phyloP scores from a whole-genome alignment of 2,113 vertebrate species.

The Hyperopisus bebe region DNA sequence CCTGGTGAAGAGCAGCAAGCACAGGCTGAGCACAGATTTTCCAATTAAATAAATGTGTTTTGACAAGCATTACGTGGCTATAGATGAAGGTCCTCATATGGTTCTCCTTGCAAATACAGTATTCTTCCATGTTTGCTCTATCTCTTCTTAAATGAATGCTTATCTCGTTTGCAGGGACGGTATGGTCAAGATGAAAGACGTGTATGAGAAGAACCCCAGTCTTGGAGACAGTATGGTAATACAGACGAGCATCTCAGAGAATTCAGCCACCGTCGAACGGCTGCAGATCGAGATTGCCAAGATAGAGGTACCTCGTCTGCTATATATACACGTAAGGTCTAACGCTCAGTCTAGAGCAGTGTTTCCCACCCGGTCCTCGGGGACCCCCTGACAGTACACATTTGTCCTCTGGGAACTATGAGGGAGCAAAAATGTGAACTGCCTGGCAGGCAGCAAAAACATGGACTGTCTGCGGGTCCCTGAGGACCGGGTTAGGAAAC shows the following conservation, averaged over 20 bases:
- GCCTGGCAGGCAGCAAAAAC: no score
- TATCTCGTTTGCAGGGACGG: conserved; percentile 70
- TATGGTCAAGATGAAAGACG: conserved; percentile 98
- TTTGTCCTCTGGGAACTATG: not conserved
- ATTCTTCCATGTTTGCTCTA: not conserved
- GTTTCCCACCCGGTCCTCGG: not conserved
- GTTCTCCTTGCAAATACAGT: not conserved
- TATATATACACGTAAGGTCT: not conserved
- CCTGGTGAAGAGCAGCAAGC: not conserved
- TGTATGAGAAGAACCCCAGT: conserved; percentile 94
- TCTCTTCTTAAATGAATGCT: not conserved
- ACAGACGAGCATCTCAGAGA: conserved; percentile 89
- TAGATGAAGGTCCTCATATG: not conserved
- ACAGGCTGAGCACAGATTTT: not conserved
- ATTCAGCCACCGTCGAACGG: conserved; percentile 88
- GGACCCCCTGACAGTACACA: not conserved
- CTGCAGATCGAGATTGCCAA: conserved; percentile 91
- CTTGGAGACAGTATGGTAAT: conserved; percentile 91
- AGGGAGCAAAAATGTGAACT: not conserved
- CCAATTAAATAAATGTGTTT: not conserved
- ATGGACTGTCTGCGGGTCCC: not conserved
- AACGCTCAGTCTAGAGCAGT: not conserved
- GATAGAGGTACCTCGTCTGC: conserved; percentile 74
- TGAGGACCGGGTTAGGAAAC: not conserved
- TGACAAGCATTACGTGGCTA: not conserved